Base-by-base conservation (phyloP, 2,113 vertebrate species). In the Marmota monax region DNA sequence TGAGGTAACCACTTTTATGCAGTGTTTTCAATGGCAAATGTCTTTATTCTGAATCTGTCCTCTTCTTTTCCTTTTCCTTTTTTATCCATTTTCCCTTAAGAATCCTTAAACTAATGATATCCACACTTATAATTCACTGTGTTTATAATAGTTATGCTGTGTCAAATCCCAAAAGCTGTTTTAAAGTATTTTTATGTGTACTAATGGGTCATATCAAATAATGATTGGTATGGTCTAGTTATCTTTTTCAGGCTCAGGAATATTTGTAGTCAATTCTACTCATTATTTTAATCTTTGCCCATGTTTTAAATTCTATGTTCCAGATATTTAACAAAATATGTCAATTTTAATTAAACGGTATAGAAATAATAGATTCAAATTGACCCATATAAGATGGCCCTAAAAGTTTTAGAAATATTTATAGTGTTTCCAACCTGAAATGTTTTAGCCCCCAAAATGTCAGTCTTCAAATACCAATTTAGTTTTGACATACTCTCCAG, bases 181-280 rank as follows among this genome's bases (percentile, higher is more conserved):
- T 92, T 92, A 76, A 95, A 67, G 14, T n/a, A 83, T 76, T 96
- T 93, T 77, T 72, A 78, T 93, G 51, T 92, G 0, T 92, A 53
- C 25, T 97, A 96, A 92, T 94, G 74, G 74, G 37, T 95, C 67
- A 97, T 96, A 91, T 37, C 61, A 96, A 93, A 53, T 88, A 88
- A 94, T 80, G 84, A 94, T 67, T 95, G 25, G 8, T 94, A 83
- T 70, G 51, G 96, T 97, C 79, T 92, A 98, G 88, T 95, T 97
- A 93, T 86, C 58, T 97, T 96, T 95, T 70, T 58, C 5, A 95
- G 39, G 77, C 42, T 95, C 96, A 84, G 32, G 58, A 80, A 96
- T 96, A 82, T 96, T 91, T 14, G n/a, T 92, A 96, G 97, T 97
- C 90, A 56, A 76, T 70, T 56, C 42, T 63, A 88, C 58, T 84